Percentiles rank a stretch among this genome's conserved stretches.
Evolutionary conservation across 2,888 invertebrate species (phyloP).

Genomic region (Thysanoteuthis rhombus): DNA sequence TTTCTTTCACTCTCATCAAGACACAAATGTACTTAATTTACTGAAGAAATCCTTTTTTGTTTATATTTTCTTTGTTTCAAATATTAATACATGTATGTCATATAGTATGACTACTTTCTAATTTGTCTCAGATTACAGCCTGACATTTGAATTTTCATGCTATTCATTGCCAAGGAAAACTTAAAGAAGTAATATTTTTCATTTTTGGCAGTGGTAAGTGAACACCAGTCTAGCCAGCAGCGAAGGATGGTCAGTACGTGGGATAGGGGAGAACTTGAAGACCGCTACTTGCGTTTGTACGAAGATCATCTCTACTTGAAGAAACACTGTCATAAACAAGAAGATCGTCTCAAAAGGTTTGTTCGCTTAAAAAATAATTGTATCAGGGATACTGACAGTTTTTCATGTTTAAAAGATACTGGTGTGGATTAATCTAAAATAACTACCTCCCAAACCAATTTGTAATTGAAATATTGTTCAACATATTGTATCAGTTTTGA

Average conservation of each 20-base stretch:
- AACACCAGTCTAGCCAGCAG: constrained; percentile 51
- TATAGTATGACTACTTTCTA: not conserved
- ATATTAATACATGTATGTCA: not conserved
- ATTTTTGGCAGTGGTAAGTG: not conserved
- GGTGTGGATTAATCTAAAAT: too few species aligned
- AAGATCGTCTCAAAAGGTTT: constrained; percentile 73
- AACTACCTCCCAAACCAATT: too few species aligned
- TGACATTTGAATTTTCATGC: not conserved
- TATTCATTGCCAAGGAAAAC: not conserved
- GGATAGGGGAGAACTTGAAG: constrained; percentile 75
- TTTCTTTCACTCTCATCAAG: too few species aligned
- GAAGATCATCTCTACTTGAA: constrained; percentile 76
- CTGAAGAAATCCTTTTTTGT: too few species aligned
- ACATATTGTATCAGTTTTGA: too few species aligned
- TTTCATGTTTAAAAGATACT: too few species aligned
- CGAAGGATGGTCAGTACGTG: constrained; percentile 68
- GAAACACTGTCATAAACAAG: constrained; percentile 74
- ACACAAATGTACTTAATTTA: too few species aligned
- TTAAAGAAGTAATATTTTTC: not conserved
- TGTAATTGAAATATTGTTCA: too few species aligned
- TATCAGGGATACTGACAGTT: too few species aligned
- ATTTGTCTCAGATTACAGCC: not conserved
- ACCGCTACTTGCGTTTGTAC: constrained; percentile 74
- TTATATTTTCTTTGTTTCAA: not conserved
- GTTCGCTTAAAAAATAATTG: not conserved